Evolutionary conservation across 2,113 vertebrate genomes (phyloP).

Genomic region (Rhinogobius similis): DNA sequence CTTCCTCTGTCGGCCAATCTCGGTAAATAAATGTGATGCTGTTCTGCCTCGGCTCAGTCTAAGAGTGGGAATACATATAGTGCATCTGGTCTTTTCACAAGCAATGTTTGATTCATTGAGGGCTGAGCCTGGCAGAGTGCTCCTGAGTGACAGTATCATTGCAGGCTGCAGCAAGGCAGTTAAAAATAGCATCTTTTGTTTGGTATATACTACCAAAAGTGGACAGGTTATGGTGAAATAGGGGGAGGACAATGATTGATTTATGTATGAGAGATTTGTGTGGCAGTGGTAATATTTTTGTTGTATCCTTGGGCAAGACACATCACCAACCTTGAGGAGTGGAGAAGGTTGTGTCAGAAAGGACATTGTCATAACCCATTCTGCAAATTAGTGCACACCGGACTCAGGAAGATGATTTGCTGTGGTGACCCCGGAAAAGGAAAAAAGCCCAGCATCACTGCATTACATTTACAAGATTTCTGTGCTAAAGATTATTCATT

Average conservation of each 20-base stretch:
- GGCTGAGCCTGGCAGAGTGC: conserved; percentile 23
- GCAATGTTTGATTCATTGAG: conserved; percentile 57
- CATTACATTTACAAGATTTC: background rate
- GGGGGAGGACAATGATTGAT: background rate
- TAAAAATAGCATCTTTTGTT: conserved; percentile 43
- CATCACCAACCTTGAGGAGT: background rate
- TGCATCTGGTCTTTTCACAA: conserved; percentile 15
- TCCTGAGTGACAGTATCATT: conserved; percentile 59
- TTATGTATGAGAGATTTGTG: background rate
- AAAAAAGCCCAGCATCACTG: background rate
- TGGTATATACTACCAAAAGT: background rate
- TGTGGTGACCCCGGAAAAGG: background rate
- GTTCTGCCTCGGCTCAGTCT: conserved; percentile 49
- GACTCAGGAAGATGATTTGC: background rate
- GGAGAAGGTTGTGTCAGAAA: background rate
- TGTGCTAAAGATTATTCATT: background rate
- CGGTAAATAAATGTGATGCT: conserved; percentile 44
- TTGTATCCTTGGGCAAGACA: background rate
- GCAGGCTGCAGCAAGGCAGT: conserved; percentile 51
- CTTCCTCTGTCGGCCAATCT: conserved; percentile 40
- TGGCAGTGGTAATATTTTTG: background rate
- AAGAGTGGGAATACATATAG: conserved; percentile 28
- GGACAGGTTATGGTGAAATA: background rate
- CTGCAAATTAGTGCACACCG: background rate
- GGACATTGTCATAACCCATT: background rate